Evolutionary conservation across 2,888 invertebrate species (phyloP), one percentile per base, ranked within the genome.

Genomic region (Hipparchia sbordonii): DNA sequence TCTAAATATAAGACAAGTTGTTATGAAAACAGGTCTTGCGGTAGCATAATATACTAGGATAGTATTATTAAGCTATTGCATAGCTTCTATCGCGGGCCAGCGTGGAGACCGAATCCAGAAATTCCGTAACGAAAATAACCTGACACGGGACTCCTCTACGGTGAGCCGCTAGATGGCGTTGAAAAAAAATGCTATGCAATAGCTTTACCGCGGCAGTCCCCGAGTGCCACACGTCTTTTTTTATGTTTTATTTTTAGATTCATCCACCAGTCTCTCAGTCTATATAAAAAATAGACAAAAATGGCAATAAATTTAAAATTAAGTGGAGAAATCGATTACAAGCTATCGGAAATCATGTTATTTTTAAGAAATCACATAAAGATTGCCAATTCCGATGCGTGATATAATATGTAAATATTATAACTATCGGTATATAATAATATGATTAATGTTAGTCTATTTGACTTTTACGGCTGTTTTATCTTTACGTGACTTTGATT

Each of bases 321-420:
- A 62, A 33, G 60, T 61, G 33, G 67, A 66, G 56, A 67, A 72
- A 72, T 67, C 67, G 67, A 72, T 72, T 72, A 72, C 52, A n/a
- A 56, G 39, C 67, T n/a, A 67, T 72, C 54, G 52, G 56, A 67
- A 72, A 61, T 67, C 54, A 67, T 72, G 72, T 65, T 33, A 51
- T 62, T 66, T 62, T 60, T 9, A 33, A 60, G 65, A 33, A 66
- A 71, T 71, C 67, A 39, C 57, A 67, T 67, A 67, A 67, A 67
- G 48, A 57, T 52, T 46, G 56, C 57, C 67, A 67, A 57, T 65
- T 65, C 52, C 65, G 23, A 52, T 65, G 12, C 12, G 3, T 52
- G 52, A 65, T 65, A 65, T 65, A 65, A 65, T 65, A 65, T 65
- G 65, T 12, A 65, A 65, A 65, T 65, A 65, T 65, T 10, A 63